Percentiles rank a stretch among this genome's conserved stretches.
These are phyloP conservation scores for Mesoligia furuncula DNA, from an alignment of 2,888 invertebrate species.

Conservation along the genomic window DNA sequence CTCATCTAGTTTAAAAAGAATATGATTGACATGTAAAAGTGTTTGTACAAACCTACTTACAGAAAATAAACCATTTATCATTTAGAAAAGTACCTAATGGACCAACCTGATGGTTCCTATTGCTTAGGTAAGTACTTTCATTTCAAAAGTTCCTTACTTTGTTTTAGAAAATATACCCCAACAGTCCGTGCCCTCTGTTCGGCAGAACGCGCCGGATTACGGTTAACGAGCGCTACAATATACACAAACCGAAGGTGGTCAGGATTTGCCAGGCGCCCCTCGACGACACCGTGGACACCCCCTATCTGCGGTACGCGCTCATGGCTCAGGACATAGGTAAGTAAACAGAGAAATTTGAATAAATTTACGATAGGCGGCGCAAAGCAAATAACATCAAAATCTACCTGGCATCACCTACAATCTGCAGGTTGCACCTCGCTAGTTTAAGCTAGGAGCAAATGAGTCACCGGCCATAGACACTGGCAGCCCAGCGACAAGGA, in stretches of 20 bases:
- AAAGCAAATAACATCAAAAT: background rate
- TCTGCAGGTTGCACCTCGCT: background rate
- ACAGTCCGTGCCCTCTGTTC: conserved; percentile 78
- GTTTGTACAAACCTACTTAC: too few relatives aligned
- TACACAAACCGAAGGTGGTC: conserved; percentile 67
- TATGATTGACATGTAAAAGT: too few relatives aligned
- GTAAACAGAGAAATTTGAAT: background rate
- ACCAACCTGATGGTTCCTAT: too few relatives aligned
- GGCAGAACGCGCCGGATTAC: conserved; percentile 69
- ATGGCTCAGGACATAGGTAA: conserved; percentile 77
- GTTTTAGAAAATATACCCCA: conserved; percentile 77
- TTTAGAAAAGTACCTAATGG: background rate
- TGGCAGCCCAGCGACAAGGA: too few relatives aligned
- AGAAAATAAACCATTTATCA: too few relatives aligned
- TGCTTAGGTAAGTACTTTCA: too few relatives aligned
- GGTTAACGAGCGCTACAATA: conserved; percentile 64
- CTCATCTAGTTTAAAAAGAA: too few relatives aligned
- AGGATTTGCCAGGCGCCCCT: conserved; percentile 80
- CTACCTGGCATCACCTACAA: too few relatives aligned
- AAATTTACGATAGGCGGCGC: background rate
- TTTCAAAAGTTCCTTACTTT: background rate
- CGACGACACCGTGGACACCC: conserved; percentile 74
- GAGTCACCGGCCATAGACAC: too few relatives aligned
- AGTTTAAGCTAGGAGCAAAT: background rate
- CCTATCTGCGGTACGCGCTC: conserved; percentile 74